phyloP scores from a whole-genome alignment of 2,113 vertebrate genomes.

The Symphodus melops region DNA sequence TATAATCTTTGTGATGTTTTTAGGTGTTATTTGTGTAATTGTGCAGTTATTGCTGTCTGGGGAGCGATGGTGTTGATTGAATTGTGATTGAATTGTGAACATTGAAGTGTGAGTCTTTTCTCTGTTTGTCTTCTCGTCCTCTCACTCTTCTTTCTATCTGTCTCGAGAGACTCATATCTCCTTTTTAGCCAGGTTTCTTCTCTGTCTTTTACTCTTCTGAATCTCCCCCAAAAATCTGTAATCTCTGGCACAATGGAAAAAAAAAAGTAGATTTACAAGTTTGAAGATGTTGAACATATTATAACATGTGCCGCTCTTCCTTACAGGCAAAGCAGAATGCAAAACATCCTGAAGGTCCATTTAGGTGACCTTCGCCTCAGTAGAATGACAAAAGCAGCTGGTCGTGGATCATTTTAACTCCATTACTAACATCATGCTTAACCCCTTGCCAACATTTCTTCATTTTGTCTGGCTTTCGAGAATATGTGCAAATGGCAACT shows the following conservation, averaged over 20 bases:
- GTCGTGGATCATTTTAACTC: neutral
- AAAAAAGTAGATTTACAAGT: too few species aligned
- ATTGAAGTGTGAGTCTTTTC: slow-evolving; percentile 52
- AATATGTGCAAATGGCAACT: neutral
- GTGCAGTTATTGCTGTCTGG: slow-evolving; percentile 59
- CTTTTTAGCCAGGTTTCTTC: slow-evolving; percentile 10
- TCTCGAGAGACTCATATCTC: slow-evolving; percentile 44
- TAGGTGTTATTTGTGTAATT: slow-evolving; percentile 52
- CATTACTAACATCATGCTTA: neutral
- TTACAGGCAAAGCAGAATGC: neutral
- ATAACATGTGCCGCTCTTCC: neutral
- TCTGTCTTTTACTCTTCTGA: slow-evolving; percentile 16
- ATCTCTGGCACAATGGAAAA: too few species aligned
- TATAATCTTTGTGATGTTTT: slow-evolving; percentile 60
- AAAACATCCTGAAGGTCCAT: neutral
- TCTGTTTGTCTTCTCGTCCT: slow-evolving; percentile 59
- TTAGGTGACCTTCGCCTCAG: neutral
- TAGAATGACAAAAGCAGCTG: neutral
- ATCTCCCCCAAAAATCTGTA: too few species aligned
- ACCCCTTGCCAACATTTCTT: neutral
- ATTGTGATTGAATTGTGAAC: slow-evolving; percentile 69
- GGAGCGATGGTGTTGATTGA: slow-evolving; percentile 68
- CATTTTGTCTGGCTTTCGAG: neutral
- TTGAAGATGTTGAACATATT: neutral
- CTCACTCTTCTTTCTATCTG: slow-evolving; percentile 39